Evolutionary conservation across 2,888 invertebrate genomes (phyloP).

Genomic region (Malacosoma neustria): DNA sequence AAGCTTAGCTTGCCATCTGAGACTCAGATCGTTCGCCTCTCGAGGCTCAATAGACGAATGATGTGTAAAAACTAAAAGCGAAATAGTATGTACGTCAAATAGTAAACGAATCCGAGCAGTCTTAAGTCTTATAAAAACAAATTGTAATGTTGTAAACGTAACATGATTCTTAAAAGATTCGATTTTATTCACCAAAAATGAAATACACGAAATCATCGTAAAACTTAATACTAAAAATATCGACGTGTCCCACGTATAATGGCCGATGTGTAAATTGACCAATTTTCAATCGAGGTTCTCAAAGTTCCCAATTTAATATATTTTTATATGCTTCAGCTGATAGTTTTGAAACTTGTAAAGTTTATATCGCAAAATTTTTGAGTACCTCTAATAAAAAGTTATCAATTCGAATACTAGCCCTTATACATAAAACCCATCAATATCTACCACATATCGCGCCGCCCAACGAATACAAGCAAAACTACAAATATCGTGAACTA

Average conservation of each 20-base stretch:
- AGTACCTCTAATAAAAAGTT: too few species aligned
- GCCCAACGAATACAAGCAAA: too few species aligned
- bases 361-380: too few species aligned
- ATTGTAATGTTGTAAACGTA: constrained; percentile 27
- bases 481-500: too few species aligned
- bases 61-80: constrained; percentile 11
- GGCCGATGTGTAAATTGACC: too few species aligned
- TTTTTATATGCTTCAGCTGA: too few species aligned
- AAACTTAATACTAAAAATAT: constrained; percentile 32
- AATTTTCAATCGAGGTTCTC: too few species aligned
- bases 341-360: too few species aligned
- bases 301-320: too few species aligned
- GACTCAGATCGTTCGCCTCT: constrained; percentile 59
- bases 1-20: constrained; percentile 65
- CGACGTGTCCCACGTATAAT: neutral
- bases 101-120: constrained; percentile 61
- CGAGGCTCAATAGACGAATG: constrained; percentile 19
- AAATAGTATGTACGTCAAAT: constrained; percentile 28
- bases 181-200: constrained; percentile 36
- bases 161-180: constrained; percentile 37
- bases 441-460: too few species aligned
- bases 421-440: too few species aligned
- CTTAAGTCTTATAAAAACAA: constrained; percentile 52
- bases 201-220: constrained; percentile 54
- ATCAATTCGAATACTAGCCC: too few species aligned